Evolutionary conservation across 1,140 invertebrate genomes (phyloP), one percentile per base, ranked within the genome.

Genomic region (Agrypnia vestita): DNA sequence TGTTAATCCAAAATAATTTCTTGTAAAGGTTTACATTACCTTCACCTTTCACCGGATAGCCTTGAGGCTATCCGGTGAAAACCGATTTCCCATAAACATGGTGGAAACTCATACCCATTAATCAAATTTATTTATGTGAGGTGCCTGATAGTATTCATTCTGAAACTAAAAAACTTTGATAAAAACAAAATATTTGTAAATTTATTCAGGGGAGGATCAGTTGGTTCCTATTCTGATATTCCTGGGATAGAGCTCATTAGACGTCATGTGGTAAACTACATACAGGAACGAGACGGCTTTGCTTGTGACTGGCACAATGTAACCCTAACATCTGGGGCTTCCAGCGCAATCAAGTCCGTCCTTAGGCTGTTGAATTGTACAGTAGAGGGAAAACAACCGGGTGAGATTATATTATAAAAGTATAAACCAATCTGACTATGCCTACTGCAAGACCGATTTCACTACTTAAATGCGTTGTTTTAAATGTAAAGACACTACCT

Each of bases 181-280:
- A n/a, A n/a, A n/a, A 67, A 47, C 0, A 15, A 67, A 12, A 64
- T 67, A 8, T 67, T 44, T 67, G n/a, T 47, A 10, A 15, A 4
- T 67, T 67, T 49, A 71, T 82, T 25, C 85, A 89, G 94, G 77
- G 98, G 98, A 11, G 85, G 90, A 1, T 97, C 95, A 61, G 92
- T 96, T 55, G 96, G 97, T 7, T 95, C 97, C 0, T 99, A 99
- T 89, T 96, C 96, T 10, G 96, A 97, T 85, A 98, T 97, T 4
- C 91, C 94, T 59, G 98, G 98, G 46, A 93, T 99, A 80, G 97
- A 98, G 89, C 86, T 96, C 12, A 96, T 99, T 80, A 92, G 98
- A 8, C 92, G 93, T 81, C 96, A 99, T 86, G 94, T 96, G 51
- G 97, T 97, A 0, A 88, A 95, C 67, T 99, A 98, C 87, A 99